Evolutionary conservation across 2,888 invertebrate species (phyloP).

Genomic region (Embidobia sp.): DNA sequence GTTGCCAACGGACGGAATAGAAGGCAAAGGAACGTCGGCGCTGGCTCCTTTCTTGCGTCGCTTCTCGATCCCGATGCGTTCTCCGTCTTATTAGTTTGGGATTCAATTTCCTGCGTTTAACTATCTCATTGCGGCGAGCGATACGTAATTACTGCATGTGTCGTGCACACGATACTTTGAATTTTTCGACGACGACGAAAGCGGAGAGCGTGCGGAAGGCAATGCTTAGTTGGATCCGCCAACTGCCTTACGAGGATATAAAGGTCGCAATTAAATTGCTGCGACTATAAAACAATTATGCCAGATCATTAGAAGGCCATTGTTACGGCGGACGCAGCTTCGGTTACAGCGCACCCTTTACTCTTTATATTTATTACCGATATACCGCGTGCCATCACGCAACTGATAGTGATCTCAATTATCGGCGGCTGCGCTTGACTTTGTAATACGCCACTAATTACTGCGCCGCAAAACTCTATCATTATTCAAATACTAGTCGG

Average conservation of each 20-base stretch:
- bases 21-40: too few relatives aligned
- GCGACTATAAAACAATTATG: slow-evolving; percentile 69
- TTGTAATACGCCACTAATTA: slow-evolving; percentile 50
- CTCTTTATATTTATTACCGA: slow-evolving; percentile 62
- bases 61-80: too few relatives aligned
- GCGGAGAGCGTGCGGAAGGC: slow-evolving; percentile 11
- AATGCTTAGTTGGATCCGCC: too few relatives aligned
- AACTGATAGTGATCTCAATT: slow-evolving; percentile 61
- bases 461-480: slow-evolving; percentile 33
- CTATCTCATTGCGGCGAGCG: too few relatives aligned
- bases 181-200: slow-evolving; percentile 11
- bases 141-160: too few relatives aligned
- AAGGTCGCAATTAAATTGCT: slow-evolving; percentile 58
- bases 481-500: slow-evolving; percentile 36
- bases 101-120: too few relatives aligned
- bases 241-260: too few relatives aligned
- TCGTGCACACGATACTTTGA: slow-evolving; percentile 11
- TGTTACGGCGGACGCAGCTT: slow-evolving; percentile 52
- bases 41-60: too few relatives aligned
- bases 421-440: slow-evolving; percentile 55
- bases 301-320: slow-evolving; percentile 63
- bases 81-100: too few relatives aligned
- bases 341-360: slow-evolving; percentile 58
- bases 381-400: slow-evolving; percentile 51
- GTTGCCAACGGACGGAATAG: too few relatives aligned